Percentiles rank a stretch among this genome's conserved stretches.
Evolutionary conservation across 1,140 invertebrate genomes (phyloP).

Genomic region (Theocolax elegans): DNA sequence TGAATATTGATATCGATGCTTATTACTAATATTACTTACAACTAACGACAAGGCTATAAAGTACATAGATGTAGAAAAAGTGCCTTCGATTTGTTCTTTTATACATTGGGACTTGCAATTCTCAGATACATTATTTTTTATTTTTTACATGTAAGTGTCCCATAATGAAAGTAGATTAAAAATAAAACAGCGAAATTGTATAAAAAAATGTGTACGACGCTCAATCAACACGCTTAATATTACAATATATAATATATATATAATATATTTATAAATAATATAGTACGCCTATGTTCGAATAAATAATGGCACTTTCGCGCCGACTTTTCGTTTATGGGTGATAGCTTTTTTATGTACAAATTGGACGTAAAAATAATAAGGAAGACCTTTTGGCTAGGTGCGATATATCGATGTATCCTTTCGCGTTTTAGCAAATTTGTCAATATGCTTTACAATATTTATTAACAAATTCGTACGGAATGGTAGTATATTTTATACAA

Average conservation of each 20-base stretch:
- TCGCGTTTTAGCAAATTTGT: background rate
- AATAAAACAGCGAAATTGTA: slow-evolving; percentile 8
- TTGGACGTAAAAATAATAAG: slow-evolving; percentile 13
- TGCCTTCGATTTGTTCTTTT: background rate
- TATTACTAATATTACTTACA: slow-evolving; percentile 21
- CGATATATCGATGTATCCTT: background rate
- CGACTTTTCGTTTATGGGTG: background rate
- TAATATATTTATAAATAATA: slow-evolving; percentile 46
- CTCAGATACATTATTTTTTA: background rate
- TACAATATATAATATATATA: slow-evolving; percentile 21
- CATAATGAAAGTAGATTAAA: no score
- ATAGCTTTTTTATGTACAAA: slow-evolving; percentile 20
- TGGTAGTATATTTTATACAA: no score
- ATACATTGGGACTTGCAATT: background rate
- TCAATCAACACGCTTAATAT: background rate
- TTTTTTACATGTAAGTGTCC: no score
- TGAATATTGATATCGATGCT: slow-evolving; percentile 22
- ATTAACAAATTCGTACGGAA: no score
- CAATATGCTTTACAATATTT: no score
- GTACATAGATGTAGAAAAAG: slow-evolving; percentile 15
- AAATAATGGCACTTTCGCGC: slow-evolving; percentile 48
- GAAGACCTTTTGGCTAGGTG: slow-evolving; percentile 10
- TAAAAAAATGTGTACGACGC: slow-evolving; percentile 6
- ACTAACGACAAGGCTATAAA: slow-evolving; percentile 26
- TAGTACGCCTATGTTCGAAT: slow-evolving; percentile 41